phyloP scores from a whole-genome alignment of 2,797 vertebrate species.

The Myripristis murdjan region DNA sequence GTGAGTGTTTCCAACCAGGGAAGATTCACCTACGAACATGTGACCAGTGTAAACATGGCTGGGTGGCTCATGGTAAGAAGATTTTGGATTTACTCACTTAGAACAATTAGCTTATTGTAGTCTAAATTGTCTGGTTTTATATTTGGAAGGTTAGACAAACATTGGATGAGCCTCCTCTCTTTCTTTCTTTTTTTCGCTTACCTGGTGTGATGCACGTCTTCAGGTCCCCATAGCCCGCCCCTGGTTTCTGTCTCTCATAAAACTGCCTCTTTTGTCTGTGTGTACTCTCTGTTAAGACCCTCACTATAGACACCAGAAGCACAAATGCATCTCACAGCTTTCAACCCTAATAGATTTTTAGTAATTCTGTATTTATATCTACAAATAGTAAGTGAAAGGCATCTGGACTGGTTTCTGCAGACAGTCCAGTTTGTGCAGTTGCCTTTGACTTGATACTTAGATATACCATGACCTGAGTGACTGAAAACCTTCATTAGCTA shows the following conservation, averaged over 20 bases:
- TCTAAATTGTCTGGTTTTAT: background rate
- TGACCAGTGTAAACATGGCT: slow-evolving; percentile 99
- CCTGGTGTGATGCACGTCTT: background rate
- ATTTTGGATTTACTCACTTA: background rate
- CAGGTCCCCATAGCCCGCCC: background rate
- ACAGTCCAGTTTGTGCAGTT: too few relatives aligned
- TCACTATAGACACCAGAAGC: background rate
- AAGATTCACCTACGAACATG: slow-evolving; percentile 99
- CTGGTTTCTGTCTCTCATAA: slow-evolving; percentile 28
- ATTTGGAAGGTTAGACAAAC: background rate
- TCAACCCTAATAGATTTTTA: too few relatives aligned
- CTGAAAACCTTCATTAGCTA: too few relatives aligned
- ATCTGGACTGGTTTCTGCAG: too few relatives aligned
- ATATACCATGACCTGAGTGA: too few relatives aligned
- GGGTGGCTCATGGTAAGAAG: slow-evolving; percentile 96
- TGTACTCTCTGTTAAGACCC: background rate
- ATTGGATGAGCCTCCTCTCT: background rate
- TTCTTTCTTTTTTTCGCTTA: background rate
- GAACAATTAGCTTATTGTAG: background rate
- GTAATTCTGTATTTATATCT: too few relatives aligned
- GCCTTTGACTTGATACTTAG: too few relatives aligned
- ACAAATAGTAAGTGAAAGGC: too few relatives aligned
- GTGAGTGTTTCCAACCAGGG: slow-evolving; percentile 99
- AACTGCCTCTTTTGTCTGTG: slow-evolving; percentile 28
- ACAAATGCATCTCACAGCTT: background rate